Base-by-base conservation (phyloP, 2,113 vertebrate genomes). In the Stictonetta naevosa region DNA sequence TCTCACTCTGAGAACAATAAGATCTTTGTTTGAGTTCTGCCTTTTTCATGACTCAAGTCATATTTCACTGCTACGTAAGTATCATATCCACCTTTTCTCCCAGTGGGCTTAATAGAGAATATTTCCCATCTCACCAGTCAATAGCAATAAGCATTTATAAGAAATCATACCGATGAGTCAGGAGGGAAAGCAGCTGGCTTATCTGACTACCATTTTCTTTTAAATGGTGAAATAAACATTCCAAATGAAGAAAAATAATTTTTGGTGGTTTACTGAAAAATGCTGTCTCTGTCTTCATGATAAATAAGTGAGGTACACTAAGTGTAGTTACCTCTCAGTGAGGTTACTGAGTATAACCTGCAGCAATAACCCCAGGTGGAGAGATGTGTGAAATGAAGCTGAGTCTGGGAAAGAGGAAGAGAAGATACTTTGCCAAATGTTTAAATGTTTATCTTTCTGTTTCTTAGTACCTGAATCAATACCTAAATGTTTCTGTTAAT, bases 361-460 rank as follows among this genome's bases (percentile, higher is more conserved):
- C 4, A 1, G 15, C 34, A 68, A 8, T 36, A 76, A 68, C 1
- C 44, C 2, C 3, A 0, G 3, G 8, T 12, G 40, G 73, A 11
- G 6, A 85, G 8, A 21, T 2, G 6, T 19, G 22, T 68, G 18
- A 67, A 60, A 29, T 44, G 18, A 68, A 90, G 4, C 3, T 13
- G 7, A 38, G 5, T 5, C 15, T 60, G 5, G 6, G 6, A 69
- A 86, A 44, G 12, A 2, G 14, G 3, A 10, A 56, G 3, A 6
- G 46, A 90, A 83, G 8, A 7, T 79, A 19, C n/a, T 73, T 88
- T 55, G 11, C 15, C n/a, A 73, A 53, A 8, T 12, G 4, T 48
- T 13, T 71, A 40, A 74, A 44, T 18, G 1, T 36, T 83, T 33
- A 3, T 8, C 25, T 36, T n/a, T 12, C 40, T 21, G 3, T 56